These are phyloP conservation scores for Chelonoidis abingdonii DNA, from an alignment of 2,113 vertebrate species.

Conservation along the genomic window DNA sequence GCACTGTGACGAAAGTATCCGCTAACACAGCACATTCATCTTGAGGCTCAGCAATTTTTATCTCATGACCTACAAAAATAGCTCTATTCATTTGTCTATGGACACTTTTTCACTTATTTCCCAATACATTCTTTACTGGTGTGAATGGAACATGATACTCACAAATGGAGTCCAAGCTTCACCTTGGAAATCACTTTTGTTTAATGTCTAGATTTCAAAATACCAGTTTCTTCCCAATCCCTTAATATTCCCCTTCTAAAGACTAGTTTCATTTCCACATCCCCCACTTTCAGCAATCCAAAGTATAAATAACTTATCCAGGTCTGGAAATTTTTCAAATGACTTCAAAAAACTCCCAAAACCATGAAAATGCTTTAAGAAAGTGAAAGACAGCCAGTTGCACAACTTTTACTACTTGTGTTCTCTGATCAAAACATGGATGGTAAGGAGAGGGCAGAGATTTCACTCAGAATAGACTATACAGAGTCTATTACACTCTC, in stretches of 20 bases:
- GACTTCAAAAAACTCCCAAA: neutral
- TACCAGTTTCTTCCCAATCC: neutral
- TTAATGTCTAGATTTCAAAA: neutral
- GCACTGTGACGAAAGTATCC: neutral
- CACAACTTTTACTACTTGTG: neutral
- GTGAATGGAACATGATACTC: neutral
- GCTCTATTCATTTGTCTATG: neutral
- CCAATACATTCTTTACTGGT: neutral
- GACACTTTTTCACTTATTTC: neutral
- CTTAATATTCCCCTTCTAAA: neutral
- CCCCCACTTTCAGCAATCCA: neutral
- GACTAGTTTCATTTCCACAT: neutral
- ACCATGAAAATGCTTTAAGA: conserved; percentile 11
- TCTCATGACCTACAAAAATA: neutral
- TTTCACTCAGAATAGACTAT: neutral
- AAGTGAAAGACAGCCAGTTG: conserved; percentile 6
- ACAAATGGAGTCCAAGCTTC: fast-evolving
- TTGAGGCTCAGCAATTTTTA: neutral
- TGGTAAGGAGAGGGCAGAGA: neutral
- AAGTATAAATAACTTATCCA: neutral
- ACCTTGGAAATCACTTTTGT: neutral
- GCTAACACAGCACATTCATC: neutral
- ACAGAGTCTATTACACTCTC: neutral
- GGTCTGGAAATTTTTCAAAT: neutral
- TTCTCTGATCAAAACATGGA: neutral